Percentiles rank a stretch among this genome's conserved stretches.
phyloP scores from a whole-genome alignment of 2,113 vertebrate genomes.

The Gasterosteus aculeatus region DNA sequence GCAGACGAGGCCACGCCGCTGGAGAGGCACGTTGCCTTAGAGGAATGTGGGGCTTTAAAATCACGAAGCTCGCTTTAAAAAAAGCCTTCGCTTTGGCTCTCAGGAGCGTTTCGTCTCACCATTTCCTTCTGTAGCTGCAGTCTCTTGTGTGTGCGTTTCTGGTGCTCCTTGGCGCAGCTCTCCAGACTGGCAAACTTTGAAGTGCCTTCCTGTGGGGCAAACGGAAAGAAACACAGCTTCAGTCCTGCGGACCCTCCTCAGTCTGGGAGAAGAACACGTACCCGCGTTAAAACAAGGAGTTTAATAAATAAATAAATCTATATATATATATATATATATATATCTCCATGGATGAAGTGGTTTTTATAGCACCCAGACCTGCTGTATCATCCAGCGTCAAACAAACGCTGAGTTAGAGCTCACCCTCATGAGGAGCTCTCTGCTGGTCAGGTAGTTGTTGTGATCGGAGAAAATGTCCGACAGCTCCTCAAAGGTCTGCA shows the following conservation, averaged over 20 bases:
- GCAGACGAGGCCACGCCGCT: no score
- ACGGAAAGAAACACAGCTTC: conserved; percentile 21
- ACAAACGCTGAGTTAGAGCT: conserved; percentile 45
- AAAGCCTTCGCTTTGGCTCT: conserved; percentile 8
- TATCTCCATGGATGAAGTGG: no score
- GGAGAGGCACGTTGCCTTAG: background rate
- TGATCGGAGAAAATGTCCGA: conserved; percentile 95
- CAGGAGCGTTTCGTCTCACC: conserved; percentile 75
- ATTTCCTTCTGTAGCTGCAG: conserved; percentile 92
- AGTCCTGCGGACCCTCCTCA: conserved; percentile 16
- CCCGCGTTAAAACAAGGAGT: background rate
- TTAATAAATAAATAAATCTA: background rate
- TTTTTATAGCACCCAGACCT: background rate
- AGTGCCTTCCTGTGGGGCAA: conserved; percentile 88
- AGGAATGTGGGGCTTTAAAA: conserved; percentile 49
- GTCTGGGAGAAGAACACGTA: background rate
- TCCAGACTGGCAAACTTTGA: conserved; percentile 96
- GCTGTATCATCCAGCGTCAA: no score
- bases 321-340: no score
- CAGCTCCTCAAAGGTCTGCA: conserved; percentile 92
- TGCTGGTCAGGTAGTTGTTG: conserved; percentile 92
- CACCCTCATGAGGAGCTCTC: conserved; percentile 96
- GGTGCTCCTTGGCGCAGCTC: conserved; percentile 93
- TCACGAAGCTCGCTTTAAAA: background rate
- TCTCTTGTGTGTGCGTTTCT: conserved; percentile 91